These are phyloP conservation scores for Phoenicopterus ruber DNA, from an alignment of 2,113 vertebrate genomes.

Conservation along the genomic window DNA sequence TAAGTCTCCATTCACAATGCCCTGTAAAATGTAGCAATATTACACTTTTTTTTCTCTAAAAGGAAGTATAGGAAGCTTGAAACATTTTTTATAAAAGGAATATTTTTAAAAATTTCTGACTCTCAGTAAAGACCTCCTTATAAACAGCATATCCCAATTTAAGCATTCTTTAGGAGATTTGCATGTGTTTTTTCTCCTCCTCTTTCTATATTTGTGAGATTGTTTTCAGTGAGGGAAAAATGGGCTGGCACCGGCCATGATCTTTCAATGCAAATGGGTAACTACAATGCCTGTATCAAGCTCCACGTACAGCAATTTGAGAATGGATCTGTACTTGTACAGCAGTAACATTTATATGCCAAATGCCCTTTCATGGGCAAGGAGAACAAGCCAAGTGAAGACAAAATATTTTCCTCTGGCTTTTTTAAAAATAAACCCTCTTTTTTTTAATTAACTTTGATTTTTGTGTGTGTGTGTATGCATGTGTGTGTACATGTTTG, in stretches of 20 bases:
- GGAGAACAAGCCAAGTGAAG: neutral
- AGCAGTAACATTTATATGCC: neutral
- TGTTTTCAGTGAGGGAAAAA: neutral
- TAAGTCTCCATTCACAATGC: neutral
- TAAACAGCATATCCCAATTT: neutral
- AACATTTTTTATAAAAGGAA: neutral
- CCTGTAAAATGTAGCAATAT: neutral
- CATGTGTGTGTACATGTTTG: neutral
- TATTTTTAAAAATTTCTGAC: neutral
- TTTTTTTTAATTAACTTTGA: neutral
- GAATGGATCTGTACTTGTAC: neutral
- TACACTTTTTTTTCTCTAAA: neutral
- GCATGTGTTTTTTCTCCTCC: neutral
- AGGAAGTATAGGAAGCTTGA: neutral
- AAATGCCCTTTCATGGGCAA: neutral
- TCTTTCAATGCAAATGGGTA: neutral
- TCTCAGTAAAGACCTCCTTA: neutral
- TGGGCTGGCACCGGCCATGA: neutral
- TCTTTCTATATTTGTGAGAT: neutral
- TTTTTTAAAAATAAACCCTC: neutral
- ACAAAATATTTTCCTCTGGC: neutral
- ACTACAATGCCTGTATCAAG: neutral
- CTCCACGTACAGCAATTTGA: neutral
- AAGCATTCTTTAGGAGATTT: neutral
- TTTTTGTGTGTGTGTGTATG: neutral